These are phyloP conservation scores for Falcunculus frontatus DNA, from an alignment of 2,113 vertebrate genomes.

Conservation along the genomic window DNA sequence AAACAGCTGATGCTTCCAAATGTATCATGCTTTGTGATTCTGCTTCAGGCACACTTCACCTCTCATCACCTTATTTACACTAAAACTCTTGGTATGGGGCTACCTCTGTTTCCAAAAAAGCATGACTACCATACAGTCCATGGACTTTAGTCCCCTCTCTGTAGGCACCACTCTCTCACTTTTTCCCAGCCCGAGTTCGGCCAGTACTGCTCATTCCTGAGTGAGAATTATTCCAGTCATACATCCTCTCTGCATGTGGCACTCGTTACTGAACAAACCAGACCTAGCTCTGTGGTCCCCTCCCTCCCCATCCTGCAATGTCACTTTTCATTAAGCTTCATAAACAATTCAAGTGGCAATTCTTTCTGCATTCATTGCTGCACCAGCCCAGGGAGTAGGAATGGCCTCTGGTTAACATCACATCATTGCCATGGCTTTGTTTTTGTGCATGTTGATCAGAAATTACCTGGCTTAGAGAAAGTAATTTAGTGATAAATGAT, in stretches of 20 bases:
- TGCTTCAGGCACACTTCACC: neutral
- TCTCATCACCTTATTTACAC: neutral
- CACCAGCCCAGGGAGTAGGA: slow-evolving; percentile 27
- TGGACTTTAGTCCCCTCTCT: neutral
- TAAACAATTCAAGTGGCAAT: slow-evolving; percentile 33
- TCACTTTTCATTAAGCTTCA: slow-evolving; percentile 59
- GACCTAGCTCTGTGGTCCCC: neutral
- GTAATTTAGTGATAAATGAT: slow-evolving; percentile 75
- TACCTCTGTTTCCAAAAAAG: neutral
- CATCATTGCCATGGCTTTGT: slow-evolving; percentile 12
- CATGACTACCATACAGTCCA: neutral
- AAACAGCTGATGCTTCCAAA: neutral
- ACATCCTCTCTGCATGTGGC: neutral
- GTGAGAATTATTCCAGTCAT: neutral
- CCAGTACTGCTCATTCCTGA: neutral
- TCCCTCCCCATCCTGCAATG: slow-evolving; percentile 5
- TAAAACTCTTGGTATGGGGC: neutral
- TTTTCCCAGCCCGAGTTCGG: neutral
- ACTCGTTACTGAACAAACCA: slow-evolving; percentile 10
- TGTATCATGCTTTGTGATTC: neutral
- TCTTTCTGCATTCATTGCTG: slow-evolving; percentile 45
- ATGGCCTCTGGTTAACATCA: slow-evolving; percentile 53
- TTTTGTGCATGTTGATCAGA: slow-evolving; percentile 71
- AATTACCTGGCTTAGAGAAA: slow-evolving; percentile 70
- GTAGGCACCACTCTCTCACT: neutral